Evolutionary conservation across 2,113 vertebrate genomes (phyloP).

Genomic region (Azemiops feae): DNA sequence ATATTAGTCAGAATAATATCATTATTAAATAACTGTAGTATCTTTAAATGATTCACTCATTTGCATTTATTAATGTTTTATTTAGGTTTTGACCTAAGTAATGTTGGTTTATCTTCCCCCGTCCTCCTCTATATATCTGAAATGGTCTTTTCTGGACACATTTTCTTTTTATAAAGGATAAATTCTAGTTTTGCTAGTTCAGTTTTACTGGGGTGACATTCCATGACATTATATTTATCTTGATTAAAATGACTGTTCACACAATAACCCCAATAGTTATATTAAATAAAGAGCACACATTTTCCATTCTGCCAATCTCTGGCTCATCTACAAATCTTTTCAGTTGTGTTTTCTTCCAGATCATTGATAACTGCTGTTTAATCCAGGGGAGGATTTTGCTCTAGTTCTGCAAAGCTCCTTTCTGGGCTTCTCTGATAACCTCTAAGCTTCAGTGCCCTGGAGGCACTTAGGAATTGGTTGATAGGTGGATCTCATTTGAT

Average conservation of each 20-base stretch:
- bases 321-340: not conserved
- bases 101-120: not conserved
- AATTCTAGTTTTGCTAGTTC: not conserved
- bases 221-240: constrained; percentile 1
- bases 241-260: not conserved
- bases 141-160: not conserved
- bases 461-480: not conserved
- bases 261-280: not conserved
- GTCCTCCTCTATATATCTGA: not conserved
- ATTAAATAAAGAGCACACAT: constrained; percentile 19
- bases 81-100: not conserved
- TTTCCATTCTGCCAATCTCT: constrained; percentile 7
- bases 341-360: constrained; percentile 12
- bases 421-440: constrained; percentile 12
- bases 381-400: not conserved
- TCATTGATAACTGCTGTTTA: constrained; percentile 23
- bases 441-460: constrained; percentile 10
- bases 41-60: not conserved
- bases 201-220: not conserved
- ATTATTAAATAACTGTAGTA: not conserved
- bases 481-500: constrained; percentile 6
- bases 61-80: not conserved
- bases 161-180: not conserved
- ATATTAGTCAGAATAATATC: not conserved
- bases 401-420: not conserved